Evolutionary conservation across 2,888 invertebrate genomes (phyloP).

Genomic region (Tholera decimalis): DNA sequence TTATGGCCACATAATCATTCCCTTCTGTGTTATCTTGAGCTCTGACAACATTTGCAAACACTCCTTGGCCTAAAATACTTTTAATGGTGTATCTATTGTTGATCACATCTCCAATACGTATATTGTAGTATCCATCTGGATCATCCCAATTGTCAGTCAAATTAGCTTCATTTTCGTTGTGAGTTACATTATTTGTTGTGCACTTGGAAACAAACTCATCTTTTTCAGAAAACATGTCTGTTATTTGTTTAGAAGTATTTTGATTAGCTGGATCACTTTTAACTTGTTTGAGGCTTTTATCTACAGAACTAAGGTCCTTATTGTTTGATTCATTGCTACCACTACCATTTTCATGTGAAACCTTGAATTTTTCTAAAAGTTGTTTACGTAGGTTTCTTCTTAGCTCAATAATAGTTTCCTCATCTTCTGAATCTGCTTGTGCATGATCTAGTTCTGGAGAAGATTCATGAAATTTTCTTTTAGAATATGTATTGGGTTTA

Average conservation of each 20-base stretch:
- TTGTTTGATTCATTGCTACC: slow-evolving; percentile 56
- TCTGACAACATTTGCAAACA: slow-evolving; percentile 99
- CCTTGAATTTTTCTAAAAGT: slow-evolving; percentile 92
- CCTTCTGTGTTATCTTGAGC: slow-evolving; percentile 97
- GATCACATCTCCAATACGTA: slow-evolving; percentile 96
- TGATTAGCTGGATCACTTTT: slow-evolving; percentile 32
- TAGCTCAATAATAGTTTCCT: slow-evolving; percentile 97
- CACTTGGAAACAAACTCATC: slow-evolving; percentile 95
- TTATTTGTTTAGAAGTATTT: slow-evolving; percentile 84
- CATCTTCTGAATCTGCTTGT: slow-evolving; percentile 94
- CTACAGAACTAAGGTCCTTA: slow-evolving; percentile 43
- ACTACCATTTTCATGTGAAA: slow-evolving; percentile 56
- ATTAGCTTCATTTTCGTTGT: slow-evolving; percentile 91
- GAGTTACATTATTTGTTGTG: slow-evolving; percentile 69
- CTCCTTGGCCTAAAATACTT: slow-evolving; percentile 99
- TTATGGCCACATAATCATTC: slow-evolving; percentile 98
- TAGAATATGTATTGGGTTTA: slow-evolving; percentile 47
- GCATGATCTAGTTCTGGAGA: slow-evolving; percentile 91
- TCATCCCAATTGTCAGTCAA: slow-evolving; percentile 99
- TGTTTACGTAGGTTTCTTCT: slow-evolving; percentile 97
- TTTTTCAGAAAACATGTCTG: slow-evolving; percentile 98
- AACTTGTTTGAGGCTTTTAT: slow-evolving; percentile 45
- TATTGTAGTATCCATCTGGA: slow-evolving; percentile 99
- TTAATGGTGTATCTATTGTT: slow-evolving; percentile 97
- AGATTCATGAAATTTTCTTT: slow-evolving; percentile 63